Conservation (phyloP, 2,888 invertebrate genomes). For the Tachina fera region DNA sequence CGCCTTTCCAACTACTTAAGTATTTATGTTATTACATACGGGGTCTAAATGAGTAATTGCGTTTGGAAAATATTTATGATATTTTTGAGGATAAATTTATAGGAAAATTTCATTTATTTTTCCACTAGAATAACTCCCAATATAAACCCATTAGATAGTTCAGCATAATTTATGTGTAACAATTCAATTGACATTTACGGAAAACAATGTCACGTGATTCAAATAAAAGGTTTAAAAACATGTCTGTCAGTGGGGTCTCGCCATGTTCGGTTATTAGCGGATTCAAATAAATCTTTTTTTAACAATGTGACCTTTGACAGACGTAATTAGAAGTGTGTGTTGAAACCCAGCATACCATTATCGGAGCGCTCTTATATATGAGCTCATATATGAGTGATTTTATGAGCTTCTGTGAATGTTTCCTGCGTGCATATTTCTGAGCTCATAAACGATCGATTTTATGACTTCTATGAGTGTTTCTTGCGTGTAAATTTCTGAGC, state of each 20-base stretch:
- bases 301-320: not conserved
- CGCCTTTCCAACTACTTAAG: not conserved
- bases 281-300: not conserved
- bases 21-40: not conserved
- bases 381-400: too few species aligned
- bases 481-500: too few species aligned
- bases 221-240: conserved; percentile 45
- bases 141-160: conserved; percentile 35
- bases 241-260: conserved; percentile 4
- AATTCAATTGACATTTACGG: conserved; percentile 46
- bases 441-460: too few species aligned
- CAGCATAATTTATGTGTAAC: conserved; percentile 48
- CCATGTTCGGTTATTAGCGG: conserved; percentile 18
- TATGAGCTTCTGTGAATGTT: too few species aligned
- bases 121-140: conserved; percentile 54
- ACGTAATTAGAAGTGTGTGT: not conserved
- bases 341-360: too few species aligned
- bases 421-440: too few species aligned
- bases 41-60: conserved; percentile 3
- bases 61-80: conserved; percentile 46
- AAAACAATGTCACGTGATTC: conserved; percentile 46
- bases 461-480: too few species aligned
- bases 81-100: conserved; percentile 54
- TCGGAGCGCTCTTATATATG: too few species aligned
- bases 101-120: conserved; percentile 62